A percentile compares a stretch with the other conserved stretches of the same genome.
Conservation (phyloP, 2,797 vertebrate species). For the Monodelphis domestica region DNA sequence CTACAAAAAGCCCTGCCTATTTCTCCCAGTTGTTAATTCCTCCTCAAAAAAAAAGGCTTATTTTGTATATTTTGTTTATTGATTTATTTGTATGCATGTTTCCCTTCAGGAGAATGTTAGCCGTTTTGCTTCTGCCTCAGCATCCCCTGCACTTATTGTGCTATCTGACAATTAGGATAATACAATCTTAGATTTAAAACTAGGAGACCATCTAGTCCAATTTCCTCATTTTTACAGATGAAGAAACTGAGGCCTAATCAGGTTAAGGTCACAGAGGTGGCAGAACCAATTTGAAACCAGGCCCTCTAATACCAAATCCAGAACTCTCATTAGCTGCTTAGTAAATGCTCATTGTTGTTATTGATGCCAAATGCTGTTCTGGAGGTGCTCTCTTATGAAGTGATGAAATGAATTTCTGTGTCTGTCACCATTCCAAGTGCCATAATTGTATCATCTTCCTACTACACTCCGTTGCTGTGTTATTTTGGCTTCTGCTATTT, state of each 20-base stretch:
- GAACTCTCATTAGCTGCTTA: background rate
- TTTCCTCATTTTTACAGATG: background rate
- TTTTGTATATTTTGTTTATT: background rate
- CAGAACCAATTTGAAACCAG: background rate
- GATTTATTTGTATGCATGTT: background rate
- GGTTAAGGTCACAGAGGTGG: background rate
- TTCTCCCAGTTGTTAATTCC: background rate
- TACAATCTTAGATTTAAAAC: background rate
- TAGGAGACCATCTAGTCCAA: background rate
- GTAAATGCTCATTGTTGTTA: background rate
- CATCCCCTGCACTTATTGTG: background rate
- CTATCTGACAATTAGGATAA: background rate
- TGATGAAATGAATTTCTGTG: constrained; percentile 66
- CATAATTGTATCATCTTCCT: constrained; percentile 74
- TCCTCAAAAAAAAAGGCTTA: background rate
- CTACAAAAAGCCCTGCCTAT: background rate
- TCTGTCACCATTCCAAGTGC: constrained; percentile 72
- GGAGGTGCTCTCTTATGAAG: constrained; percentile 58
- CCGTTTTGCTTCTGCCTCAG: background rate
- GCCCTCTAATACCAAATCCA: background rate
- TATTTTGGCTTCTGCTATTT: constrained; percentile 76
- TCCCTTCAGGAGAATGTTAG: background rate
- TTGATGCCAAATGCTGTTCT: constrained; percentile 8
- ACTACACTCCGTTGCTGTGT: constrained; percentile 56
- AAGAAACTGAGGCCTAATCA: background rate